A percentile compares a stretch with the other conserved stretches of the same genome.
Conservation (phyloP, 2,113 vertebrate species). For the Microtus richardsoni region DNA sequence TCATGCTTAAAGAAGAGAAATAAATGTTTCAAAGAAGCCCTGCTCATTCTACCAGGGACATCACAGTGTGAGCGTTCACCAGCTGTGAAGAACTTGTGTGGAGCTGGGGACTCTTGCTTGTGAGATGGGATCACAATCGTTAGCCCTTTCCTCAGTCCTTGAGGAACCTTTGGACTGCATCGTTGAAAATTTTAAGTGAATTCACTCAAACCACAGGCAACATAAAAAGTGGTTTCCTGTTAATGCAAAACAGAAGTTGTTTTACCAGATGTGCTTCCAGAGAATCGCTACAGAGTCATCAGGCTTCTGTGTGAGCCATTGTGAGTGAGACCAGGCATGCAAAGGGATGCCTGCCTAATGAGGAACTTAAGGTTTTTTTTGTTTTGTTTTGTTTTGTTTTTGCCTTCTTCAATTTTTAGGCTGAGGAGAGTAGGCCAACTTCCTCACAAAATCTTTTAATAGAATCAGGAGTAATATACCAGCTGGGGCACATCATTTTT, state of each 20-base stretch:
- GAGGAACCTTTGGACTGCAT: slow-evolving; percentile 82
- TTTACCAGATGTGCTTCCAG: slow-evolving; percentile 73
- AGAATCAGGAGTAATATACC: slow-evolving; percentile 75
- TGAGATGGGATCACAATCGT: slow-evolving; percentile 85
- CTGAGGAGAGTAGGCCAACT: slow-evolving; percentile 62
- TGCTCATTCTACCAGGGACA: slow-evolving; percentile 78
- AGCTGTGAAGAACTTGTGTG: slow-evolving; percentile 85
- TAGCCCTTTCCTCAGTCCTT: slow-evolving; percentile 81
- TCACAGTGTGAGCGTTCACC: slow-evolving; percentile 83
- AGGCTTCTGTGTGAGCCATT: not conserved
- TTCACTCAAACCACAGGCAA: slow-evolving; percentile 87
- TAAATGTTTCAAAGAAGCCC: slow-evolving; percentile 60
- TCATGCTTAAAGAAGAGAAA: slow-evolving; percentile 40
- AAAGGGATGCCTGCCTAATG: slow-evolving; percentile 61
- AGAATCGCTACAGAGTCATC: slow-evolving; percentile 42
- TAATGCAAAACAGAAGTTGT: slow-evolving; percentile 82
- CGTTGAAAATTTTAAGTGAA: slow-evolving; percentile 85
- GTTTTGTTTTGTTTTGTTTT: not conserved
- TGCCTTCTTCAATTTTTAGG: slow-evolving; percentile 32
- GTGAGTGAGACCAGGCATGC: slow-evolving; percentile 10
- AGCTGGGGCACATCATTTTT: slow-evolving; percentile 70
- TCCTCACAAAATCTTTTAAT: slow-evolving; percentile 72
- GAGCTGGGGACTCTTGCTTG: slow-evolving; percentile 85
- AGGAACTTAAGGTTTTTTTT: slow-evolving; percentile 18
- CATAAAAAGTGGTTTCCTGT: slow-evolving; percentile 84